phyloP scores from a whole-genome alignment of 2,113 vertebrate genomes.

The Tragelaphus imberbis region DNA sequence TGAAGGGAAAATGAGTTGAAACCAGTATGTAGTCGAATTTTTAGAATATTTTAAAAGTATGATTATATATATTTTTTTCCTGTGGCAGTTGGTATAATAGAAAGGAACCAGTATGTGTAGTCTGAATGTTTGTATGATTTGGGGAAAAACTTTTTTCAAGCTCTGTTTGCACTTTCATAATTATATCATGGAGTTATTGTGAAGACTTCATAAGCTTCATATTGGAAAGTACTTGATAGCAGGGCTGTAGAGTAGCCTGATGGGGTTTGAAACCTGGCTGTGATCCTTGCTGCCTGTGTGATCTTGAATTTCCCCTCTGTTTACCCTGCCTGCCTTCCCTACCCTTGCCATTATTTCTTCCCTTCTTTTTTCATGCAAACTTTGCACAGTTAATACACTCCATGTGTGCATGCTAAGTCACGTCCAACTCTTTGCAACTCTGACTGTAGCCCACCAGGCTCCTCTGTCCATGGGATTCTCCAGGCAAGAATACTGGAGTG shows the following conservation, averaged over 20 bases:
- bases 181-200: background rate
- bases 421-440: background rate
- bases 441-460: background rate
- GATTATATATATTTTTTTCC: background rate
- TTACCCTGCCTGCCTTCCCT: background rate
- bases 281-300: background rate
- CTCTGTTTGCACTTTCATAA: background rate
- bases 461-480: background rate
- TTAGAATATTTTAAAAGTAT: background rate
- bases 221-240: background rate
- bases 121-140: background rate
- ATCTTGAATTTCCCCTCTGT: background rate
- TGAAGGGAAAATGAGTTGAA: background rate
- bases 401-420: background rate
- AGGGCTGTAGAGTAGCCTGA: background rate
- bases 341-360: no score
- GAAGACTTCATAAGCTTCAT: background rate
- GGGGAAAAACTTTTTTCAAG: background rate
- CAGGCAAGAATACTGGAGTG: background rate
- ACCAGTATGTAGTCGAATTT: background rate
- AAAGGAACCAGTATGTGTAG: background rate
- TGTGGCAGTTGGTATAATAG: background rate
- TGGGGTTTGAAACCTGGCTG: background rate
- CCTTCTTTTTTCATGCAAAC: background rate
- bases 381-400: background rate